A percentile compares a stretch with the other conserved stretches of the same genome.
phyloP scores from a whole-genome alignment of 2,113 vertebrate species.

The Hymenochirus boettgeri region DNA sequence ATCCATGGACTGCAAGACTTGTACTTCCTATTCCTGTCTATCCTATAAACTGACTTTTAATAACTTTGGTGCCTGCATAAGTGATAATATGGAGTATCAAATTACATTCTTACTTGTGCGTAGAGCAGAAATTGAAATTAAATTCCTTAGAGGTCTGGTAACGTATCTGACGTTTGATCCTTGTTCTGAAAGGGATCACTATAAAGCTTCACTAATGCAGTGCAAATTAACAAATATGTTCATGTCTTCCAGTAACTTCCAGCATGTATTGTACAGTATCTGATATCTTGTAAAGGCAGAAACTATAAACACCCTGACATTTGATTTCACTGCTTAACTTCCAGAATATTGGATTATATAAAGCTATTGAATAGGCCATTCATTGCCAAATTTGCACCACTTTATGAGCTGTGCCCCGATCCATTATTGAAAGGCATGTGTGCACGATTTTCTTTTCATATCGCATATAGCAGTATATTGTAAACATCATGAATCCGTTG shows the following conservation, averaged over 20 bases:
- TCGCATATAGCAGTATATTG: no score
- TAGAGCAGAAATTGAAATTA: constrained; percentile 17
- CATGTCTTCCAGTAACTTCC: background rate
- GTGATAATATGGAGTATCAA: background rate
- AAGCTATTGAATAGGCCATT: no score
- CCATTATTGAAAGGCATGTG: no score
- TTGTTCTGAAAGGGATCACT: constrained; percentile 28
- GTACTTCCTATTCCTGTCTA: background rate
- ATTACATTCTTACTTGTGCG: background rate
- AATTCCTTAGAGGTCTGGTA: constrained; percentile 10
- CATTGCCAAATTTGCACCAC: no score
- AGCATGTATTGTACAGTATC: background rate
- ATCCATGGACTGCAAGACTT: background rate
- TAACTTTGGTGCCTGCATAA: background rate
- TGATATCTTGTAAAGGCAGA: background rate
- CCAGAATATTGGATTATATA: no score
- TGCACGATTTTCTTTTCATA: no score
- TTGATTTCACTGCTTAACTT: no score
- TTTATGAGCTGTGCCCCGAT: no score
- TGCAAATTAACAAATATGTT: constrained; percentile 19
- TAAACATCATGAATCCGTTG: no score
- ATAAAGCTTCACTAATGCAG: constrained; percentile 8
- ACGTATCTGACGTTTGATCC: background rate
- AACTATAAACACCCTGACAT: no score
- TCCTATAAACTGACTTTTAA: constrained; percentile 1